These are phyloP conservation scores for Crotalus tigris DNA, from an alignment of 2,113 vertebrate genomes.

Conservation along the genomic window DNA sequence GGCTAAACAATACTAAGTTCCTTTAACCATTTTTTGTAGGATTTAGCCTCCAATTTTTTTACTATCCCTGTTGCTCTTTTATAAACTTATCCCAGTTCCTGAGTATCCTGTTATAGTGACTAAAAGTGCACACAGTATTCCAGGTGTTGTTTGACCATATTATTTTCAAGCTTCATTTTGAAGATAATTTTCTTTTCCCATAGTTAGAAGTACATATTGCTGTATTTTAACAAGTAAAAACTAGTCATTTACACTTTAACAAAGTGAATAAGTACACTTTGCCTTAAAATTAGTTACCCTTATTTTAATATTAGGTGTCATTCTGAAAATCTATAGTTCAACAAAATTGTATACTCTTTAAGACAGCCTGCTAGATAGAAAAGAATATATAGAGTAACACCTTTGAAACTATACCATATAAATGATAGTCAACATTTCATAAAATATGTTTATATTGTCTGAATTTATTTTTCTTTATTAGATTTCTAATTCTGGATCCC, in stretches of 20 bases:
- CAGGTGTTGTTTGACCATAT: no score
- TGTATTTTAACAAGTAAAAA: background rate
- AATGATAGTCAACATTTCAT: background rate
- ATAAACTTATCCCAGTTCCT: no score
- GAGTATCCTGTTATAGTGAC: no score
- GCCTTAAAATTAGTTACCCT: background rate
- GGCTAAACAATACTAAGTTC: no score
- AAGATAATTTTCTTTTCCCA: background rate
- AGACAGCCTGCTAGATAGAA: background rate
- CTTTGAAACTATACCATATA: background rate
- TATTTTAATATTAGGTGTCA: background rate
- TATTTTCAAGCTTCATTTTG: background rate
- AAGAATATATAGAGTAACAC: background rate
- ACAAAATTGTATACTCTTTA: background rate
- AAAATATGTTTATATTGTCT: slow-evolving; percentile 5
- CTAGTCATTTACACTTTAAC: background rate
- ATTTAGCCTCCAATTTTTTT: no score
- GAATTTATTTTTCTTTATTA: background rate
- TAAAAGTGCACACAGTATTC: no score
- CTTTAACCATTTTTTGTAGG: no score
- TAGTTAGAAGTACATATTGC: background rate
- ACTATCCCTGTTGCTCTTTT: no score
- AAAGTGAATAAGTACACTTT: background rate
- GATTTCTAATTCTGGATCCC: background rate
- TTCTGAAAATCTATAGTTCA: background rate